Evolutionary conservation across 2,888 invertebrate species (phyloP), one percentile per base, ranked within the genome.

Genomic region (Aromia moschata): DNA sequence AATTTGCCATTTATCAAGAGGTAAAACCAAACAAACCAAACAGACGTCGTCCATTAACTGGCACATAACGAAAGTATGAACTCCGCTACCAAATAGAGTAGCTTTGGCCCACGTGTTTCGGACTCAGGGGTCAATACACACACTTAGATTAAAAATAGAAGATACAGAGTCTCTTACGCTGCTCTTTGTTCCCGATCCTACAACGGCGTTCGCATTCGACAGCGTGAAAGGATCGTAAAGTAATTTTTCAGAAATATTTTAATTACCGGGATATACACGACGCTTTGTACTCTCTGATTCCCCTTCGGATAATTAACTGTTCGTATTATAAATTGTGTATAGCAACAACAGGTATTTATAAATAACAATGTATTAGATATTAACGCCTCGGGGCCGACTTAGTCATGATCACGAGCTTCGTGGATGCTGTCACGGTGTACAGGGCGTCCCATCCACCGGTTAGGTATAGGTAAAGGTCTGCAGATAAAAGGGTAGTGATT

Each of bases 341-440:
- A 20, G 25, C 14, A 43, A 43, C 20, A 43, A 25, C 33, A 11
- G 33, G 10, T 11, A 11, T 33, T 33, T 33, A 33, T 33, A 33
- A 33, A 33, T 7, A 25, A 43, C 43, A 20, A 37, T 25, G 51
- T 51, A 43, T 43, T 43, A 43, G 43, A 43, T 43, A 33, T 2
- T 11, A 30, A 11, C 10, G 49, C 49, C 41, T 14, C 17, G 46
- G 33, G 49, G 25, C 33, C 40, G 25, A 31, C 16, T 47, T 47
- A 51, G 46, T 43, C 41, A 59, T 46, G 59, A 55, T 59, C 55
- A 59, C 59, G 59, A 59, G 59, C 44, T 54, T 30, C 59, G 49
- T 55, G 54, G 55, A 59, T 55, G 59, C 54, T 46, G 58, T 53
- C 58, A 58, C 53, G 58, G 31, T 46, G 9, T 43, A 54, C 38